A percentile compares a stretch with the other conserved stretches of the same genome.
These are phyloP conservation scores for Amphiprion ocellaris DNA, from an alignment of 2,113 vertebrate genomes.

Conservation along the genomic window DNA sequence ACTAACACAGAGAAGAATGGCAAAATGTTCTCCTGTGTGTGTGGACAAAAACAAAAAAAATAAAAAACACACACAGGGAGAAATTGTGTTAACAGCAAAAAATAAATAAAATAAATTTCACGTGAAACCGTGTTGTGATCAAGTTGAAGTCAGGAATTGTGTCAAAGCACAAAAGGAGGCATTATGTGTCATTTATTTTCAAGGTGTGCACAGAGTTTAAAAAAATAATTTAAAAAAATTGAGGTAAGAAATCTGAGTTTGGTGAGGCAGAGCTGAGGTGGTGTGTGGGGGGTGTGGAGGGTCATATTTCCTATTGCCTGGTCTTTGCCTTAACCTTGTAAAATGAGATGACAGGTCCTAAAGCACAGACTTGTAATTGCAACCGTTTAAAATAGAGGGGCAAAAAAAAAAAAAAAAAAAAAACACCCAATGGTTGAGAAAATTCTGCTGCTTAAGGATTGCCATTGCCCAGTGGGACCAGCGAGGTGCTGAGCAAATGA, in stretches of 20 bases:
- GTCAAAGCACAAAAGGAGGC: conserved; percentile 67
- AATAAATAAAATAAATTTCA: conserved; percentile 18
- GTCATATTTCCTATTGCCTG: conserved; percentile 77
- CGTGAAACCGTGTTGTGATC: conserved; percentile 32
- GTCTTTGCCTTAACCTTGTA: conserved; percentile 81
- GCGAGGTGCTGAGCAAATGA: conserved; percentile 73
- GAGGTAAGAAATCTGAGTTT: conserved; percentile 73
- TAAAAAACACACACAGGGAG: not conserved
- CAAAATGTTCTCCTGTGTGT: conserved; percentile 63
- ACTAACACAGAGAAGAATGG: conserved; percentile 61
- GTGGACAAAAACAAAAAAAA: conserved; percentile 28
- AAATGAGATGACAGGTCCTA: conserved; percentile 80
- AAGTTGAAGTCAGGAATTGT: conserved; percentile 57
- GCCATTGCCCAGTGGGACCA: conserved; percentile 70
- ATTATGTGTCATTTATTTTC: conserved; percentile 69
- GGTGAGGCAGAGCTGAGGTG: conserved; percentile 53
- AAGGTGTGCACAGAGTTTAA: conserved; percentile 58
- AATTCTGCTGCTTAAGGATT: conserved; percentile 73
- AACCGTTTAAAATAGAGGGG: conserved; percentile 75
- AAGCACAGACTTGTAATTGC: conserved; percentile 81
- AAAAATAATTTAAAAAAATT: conserved; percentile 22
- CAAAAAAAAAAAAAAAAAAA: conserved; percentile 15
- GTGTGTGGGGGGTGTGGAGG: conserved; percentile 38
- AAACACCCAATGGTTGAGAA: conserved; percentile 59
- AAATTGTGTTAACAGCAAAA: conserved; percentile 33